Percentiles rank a stretch among this genome's conserved stretches.
phyloP scores from a whole-genome alignment of 2,797 vertebrate genomes.

The Anabacerthia variegaticeps region DNA sequence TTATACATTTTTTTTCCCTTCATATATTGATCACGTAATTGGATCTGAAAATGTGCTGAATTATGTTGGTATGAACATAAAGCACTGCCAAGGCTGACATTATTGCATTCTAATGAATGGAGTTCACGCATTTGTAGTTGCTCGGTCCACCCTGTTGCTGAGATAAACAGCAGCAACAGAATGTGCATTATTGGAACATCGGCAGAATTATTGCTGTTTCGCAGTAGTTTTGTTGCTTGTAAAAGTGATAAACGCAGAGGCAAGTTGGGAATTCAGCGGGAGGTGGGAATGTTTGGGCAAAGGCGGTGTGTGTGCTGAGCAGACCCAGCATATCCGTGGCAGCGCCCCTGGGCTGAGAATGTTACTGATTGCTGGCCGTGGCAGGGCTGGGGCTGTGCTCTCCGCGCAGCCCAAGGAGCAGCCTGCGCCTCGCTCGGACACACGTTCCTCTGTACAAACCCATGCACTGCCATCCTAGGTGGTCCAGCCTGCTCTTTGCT shows the following conservation, averaged over 20 bases:
- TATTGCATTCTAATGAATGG: neutral
- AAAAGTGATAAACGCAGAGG: neutral
- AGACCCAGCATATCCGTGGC: constrained; percentile 1
- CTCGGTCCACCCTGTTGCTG: neutral
- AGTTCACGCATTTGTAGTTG: neutral
- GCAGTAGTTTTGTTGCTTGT: neutral
- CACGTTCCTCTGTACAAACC: neutral
- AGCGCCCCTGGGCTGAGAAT: constrained; percentile 54
- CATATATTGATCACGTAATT: fast-evolving
- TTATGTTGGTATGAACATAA: neutral
- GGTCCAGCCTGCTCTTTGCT: constrained; percentile 78
- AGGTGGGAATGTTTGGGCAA: neutral
- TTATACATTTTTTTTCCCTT: neutral
- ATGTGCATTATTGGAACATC: neutral
- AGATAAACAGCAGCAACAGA: neutral
- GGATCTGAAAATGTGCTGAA: neutral
- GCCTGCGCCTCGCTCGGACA: neutral
- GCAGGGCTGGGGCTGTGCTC: neutral
- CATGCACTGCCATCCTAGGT: constrained; percentile 76
- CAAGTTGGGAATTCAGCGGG: neutral
- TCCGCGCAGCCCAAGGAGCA: neutral
- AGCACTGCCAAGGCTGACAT: neutral
- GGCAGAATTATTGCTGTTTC: neutral
- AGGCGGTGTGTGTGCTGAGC: constrained; percentile 39
- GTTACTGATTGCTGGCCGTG: constrained; percentile 62